These are phyloP conservation scores for Sandelia bainsii DNA, from an alignment of 2,797 vertebrate species.

Conservation along the genomic window DNA sequence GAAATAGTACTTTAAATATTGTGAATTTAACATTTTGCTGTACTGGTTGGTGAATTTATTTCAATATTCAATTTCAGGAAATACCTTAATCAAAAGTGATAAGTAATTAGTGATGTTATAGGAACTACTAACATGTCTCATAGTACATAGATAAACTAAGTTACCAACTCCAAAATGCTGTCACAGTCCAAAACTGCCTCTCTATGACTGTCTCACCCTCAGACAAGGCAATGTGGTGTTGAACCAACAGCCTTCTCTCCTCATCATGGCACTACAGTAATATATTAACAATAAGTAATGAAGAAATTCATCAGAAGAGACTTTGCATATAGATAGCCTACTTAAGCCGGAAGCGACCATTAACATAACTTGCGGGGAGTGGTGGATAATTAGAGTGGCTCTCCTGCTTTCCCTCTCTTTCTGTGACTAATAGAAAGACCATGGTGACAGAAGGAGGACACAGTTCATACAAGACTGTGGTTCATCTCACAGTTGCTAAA, in stretches of 20 bases:
- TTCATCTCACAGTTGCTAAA: conserved; percentile 39
- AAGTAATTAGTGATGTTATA: too few species aligned
- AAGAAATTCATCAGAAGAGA: conserved; percentile 86
- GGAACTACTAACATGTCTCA: too few species aligned
- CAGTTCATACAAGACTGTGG: conserved; percentile 16
- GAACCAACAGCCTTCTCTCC: conserved; percentile 71
- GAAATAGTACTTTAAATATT: too few species aligned
- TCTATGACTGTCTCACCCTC: conserved; percentile 31
- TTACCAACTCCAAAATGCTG: neutral
- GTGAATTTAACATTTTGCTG: too few species aligned
- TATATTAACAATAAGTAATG: conserved; percentile 89
- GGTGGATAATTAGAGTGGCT: conserved; percentile 81
- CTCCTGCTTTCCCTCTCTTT: conserved; percentile 63
- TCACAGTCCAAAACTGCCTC: neutral
- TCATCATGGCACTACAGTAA: conserved; percentile 78
- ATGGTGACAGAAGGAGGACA: conserved; percentile 64
- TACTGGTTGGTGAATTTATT: too few species aligned
- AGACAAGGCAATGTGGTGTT: conserved; percentile 33
- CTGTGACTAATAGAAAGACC: conserved; percentile 73
- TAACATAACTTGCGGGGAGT: conserved; percentile 83
- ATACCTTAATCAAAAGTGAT: too few species aligned
- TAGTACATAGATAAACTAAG: neutral
- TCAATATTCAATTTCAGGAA: too few species aligned
- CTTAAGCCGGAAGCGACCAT: conserved; percentile 83
- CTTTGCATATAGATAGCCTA: conserved; percentile 91